These are phyloP conservation scores for Podarcis cretensis DNA, from an alignment of 2,113 vertebrate species.

Conservation along the genomic window DNA sequence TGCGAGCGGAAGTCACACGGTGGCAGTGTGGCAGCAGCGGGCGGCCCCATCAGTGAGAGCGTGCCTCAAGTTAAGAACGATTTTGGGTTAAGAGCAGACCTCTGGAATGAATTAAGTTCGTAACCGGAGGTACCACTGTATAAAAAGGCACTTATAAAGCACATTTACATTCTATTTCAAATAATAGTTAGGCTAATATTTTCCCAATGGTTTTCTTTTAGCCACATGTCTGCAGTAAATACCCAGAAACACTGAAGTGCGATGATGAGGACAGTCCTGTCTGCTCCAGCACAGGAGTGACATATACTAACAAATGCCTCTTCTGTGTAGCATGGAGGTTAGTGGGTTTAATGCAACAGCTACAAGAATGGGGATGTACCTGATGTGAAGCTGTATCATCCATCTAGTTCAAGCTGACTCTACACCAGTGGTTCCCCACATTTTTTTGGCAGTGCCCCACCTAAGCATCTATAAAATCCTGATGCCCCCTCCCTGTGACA, in stretches of 20 bases:
- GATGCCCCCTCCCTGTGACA: no score
- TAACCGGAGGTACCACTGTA: no score
- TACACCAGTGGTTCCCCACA: no score
- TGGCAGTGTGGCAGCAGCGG: no score
- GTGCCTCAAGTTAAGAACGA: no score
- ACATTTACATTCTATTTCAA: background rate
- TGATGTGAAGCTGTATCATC: no score
- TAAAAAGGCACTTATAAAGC: background rate
- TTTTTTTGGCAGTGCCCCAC: no score
- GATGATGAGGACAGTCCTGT: background rate
- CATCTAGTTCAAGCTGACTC: background rate
- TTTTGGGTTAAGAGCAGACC: no score
- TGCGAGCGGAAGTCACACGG: no score
- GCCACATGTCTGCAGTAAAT: slow-evolving; percentile 35
- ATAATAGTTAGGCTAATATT: background rate
- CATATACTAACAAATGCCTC: background rate
- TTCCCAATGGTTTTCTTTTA: background rate
- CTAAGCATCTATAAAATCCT: no score
- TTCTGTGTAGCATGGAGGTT: background rate
- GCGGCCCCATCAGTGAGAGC: no score
- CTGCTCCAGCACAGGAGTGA: background rate
- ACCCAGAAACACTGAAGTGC: background rate
- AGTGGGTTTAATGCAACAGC: background rate
- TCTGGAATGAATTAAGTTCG: no score
- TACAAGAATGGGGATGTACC: background rate